Evolutionary conservation across 1,140 invertebrate genomes (phyloP).

Genomic region (Brachionus rubens): DNA sequence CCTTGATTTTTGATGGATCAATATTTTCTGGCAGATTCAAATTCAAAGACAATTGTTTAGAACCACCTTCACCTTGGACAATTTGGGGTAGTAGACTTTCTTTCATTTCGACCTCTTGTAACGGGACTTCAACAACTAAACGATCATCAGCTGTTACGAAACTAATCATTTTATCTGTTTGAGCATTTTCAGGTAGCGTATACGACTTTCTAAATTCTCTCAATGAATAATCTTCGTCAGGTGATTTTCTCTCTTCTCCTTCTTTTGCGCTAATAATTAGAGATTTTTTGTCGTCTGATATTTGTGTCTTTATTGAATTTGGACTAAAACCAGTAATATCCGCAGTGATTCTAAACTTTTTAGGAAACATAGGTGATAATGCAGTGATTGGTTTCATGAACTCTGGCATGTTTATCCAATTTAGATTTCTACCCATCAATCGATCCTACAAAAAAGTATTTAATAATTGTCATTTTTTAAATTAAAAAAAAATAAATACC

Average conservation of each 20-base stretch:
- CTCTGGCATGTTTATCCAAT: slow-evolving; percentile 37
- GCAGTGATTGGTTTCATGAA: neutral
- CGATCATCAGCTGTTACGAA: neutral
- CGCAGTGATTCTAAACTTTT: neutral
- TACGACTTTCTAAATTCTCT: slow-evolving; percentile 21
- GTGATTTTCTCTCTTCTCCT: neutral
- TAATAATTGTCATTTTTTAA: neutral
- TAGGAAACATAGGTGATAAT: neutral
- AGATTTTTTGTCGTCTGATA: slow-evolving; percentile 20
- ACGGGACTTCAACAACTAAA: slow-evolving; percentile 39
- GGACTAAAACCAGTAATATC: slow-evolving; percentile 29
- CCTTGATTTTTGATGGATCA: slow-evolving; percentile 35
- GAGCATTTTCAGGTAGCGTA: slow-evolving; percentile 24
- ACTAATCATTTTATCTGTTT: slow-evolving; percentile 24
- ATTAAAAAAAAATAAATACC: neutral
- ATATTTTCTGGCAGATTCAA: slow-evolving; percentile 15
- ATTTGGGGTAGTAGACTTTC: slow-evolving; percentile 4
- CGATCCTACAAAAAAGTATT: slow-evolving; percentile 8
- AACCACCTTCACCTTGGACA: slow-evolving; percentile 12
- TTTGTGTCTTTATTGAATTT: slow-evolving; percentile 19
- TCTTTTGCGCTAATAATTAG: slow-evolving; percentile 1
- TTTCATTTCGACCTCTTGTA: neutral
- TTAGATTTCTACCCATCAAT: slow-evolving; percentile 24
- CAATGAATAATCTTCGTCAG: slow-evolving; percentile 10
- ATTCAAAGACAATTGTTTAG: slow-evolving; percentile 15